Base-by-base conservation (phyloP, 2,113 vertebrate genomes). In the Symphodus melops region DNA sequence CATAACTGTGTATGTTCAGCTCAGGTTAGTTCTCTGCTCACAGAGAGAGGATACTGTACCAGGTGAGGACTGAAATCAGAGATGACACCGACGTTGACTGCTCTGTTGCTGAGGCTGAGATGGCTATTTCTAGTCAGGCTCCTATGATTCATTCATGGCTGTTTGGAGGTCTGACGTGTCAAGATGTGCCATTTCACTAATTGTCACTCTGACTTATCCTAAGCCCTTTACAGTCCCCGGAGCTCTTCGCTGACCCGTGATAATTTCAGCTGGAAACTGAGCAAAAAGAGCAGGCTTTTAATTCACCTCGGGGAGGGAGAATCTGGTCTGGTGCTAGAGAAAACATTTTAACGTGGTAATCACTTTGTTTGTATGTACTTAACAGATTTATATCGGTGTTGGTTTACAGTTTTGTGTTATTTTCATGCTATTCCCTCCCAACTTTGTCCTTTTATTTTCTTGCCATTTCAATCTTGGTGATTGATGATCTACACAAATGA, bases 171-270 rank as follows among this genome's bases (percentile, higher is more conserved):
- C 77, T 88, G 84, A 84, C 77, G 61, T 81, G 87, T 81, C 81
- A 73, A 71, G 73, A 88, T 85, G 84, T 88, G 88, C 84, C 87
- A 85, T 75, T 77, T 49, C 49, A 11, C 75, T 88, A 90, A 91
- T 90, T 88, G 81, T 88, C 87, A 86, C 73, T 79, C 75, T 77
- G 89, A 85, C 57, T 84, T 77, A 90, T 68, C 73, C 67, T 59
- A n/a, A 85, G 48, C 57, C 66, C 58, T 41, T 66, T 21, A 59
- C 19, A 69, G 25, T 61, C 58, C 82, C 59, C 62, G 16, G 59
- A 86, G 83, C 79, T 62, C 68, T 73, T 60, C 2, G 12, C 55
- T 72, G 74, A 82, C 71, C 75, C 48, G 48, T 72, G 62, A 87
- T 75, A 23, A 75, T 74, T 61, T 49, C 12, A 16, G 51, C 42